phyloP scores from a whole-genome alignment of 1,140 invertebrate species.

The Chelonus insularis region DNA sequence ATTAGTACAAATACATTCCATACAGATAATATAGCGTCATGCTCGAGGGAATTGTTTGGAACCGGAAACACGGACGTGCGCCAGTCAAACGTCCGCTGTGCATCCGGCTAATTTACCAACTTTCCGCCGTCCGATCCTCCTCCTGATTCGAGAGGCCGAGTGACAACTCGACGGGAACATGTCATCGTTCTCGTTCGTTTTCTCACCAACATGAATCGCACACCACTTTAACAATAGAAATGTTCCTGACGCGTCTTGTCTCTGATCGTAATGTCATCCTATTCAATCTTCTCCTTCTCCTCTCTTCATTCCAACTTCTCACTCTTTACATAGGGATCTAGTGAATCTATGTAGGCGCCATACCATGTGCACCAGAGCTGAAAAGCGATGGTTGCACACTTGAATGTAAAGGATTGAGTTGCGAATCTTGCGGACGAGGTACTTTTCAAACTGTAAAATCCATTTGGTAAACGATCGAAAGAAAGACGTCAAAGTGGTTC shows the following conservation, averaged over 20 bases:
- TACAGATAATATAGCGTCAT: neutral
- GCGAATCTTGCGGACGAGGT: neutral
- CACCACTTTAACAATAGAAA: too few species aligned
- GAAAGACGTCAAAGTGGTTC: conserved; percentile 12
- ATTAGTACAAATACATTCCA: neutral
- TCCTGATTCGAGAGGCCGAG: neutral
- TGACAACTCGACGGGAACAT: neutral
- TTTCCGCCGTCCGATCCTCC: neutral
- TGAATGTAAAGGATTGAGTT: neutral
- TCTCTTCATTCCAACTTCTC: too few species aligned
- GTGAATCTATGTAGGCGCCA: neutral
- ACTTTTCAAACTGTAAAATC: neutral
- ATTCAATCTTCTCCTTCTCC: too few species aligned
- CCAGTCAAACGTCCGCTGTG: conserved; percentile 10
- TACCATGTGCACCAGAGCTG: neutral
- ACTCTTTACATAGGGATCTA: too few species aligned
- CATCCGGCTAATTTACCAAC: conserved; percentile 18
- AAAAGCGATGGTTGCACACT: neutral
- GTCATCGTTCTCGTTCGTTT: neutral
- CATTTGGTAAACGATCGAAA: neutral
- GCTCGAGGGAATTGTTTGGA: conserved; percentile 6
- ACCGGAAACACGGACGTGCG: neutral
- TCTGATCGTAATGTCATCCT: too few species aligned
- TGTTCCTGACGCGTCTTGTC: too few species aligned
- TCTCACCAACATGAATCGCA: neutral